Percentiles rank a stretch among this genome's conserved stretches.
These are phyloP conservation scores for Styela clava DNA, from an alignment of 23 tunicate genomes.

Conservation along the genomic window DNA sequence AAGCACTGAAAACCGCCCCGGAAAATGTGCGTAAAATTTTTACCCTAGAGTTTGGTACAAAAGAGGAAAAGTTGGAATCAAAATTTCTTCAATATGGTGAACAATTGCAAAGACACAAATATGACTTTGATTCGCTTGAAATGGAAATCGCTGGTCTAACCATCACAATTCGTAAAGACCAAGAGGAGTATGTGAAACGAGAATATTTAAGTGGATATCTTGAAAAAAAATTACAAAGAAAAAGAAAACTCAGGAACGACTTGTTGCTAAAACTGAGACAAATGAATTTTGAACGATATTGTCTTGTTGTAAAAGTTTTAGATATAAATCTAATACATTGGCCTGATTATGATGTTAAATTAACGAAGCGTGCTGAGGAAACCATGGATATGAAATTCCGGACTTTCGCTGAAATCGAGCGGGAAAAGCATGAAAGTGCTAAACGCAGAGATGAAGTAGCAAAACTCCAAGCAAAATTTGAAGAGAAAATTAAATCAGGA, in stretches of 20 bases:
- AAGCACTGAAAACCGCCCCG: constrained; percentile 8
- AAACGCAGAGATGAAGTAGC: not conserved
- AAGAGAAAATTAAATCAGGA: constrained; percentile 7
- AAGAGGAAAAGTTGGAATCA: constrained; percentile 6
- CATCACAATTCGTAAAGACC: not conserved
- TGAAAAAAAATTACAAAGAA: not conserved
- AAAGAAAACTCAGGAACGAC: not conserved
- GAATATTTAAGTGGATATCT: not conserved
- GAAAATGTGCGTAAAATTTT: constrained; percentile 12
- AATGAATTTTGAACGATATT: constrained; percentile 6
- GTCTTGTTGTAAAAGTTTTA: constrained; percentile 16
- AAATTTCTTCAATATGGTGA: constrained; percentile 12
- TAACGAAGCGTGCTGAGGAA: not conserved
- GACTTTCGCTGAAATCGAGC: constrained; percentile 7
- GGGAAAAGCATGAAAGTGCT: not conserved
- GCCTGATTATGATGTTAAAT: constrained; percentile 13
- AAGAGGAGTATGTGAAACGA: not conserved
- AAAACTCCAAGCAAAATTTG: not conserved
- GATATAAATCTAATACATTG: constrained; percentile 5
- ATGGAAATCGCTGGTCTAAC: constrained; percentile 9
- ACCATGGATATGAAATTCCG: constrained; percentile 8
- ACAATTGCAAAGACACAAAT: not conserved
- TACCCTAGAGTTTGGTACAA: constrained; percentile 1
- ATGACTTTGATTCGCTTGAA: constrained; percentile 15
- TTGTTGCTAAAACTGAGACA: constrained; percentile 1